Percentiles rank a stretch among this genome's conserved stretches.
Conservation (phyloP, 2,113 vertebrate genomes). For the Capreolus pygargus region DNA sequence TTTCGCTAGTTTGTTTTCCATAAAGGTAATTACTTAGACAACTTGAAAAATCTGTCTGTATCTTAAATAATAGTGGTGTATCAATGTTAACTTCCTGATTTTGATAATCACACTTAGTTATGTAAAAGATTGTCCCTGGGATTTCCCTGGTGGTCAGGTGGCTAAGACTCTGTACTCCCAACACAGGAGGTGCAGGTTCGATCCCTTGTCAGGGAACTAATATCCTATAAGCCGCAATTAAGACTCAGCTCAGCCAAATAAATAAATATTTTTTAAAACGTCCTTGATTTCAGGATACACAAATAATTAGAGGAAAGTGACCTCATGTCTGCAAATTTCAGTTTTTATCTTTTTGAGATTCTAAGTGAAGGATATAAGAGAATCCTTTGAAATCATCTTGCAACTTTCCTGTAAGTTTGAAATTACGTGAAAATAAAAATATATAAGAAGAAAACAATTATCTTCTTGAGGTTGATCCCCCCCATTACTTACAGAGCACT, state of each 20-base stretch:
- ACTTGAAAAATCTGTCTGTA: neutral
- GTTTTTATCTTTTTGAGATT: slow-evolving; percentile 20
- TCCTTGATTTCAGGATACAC: neutral
- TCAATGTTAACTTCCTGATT: neutral
- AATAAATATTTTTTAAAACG: neutral
- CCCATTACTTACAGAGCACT: neutral
- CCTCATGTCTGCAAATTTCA: neutral
- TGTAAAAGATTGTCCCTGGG: neutral
- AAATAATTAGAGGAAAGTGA: neutral
- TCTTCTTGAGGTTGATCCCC: neutral
- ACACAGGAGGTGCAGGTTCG: neutral
- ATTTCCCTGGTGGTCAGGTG: neutral
- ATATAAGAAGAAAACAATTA: neutral
- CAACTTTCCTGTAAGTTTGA: neutral
- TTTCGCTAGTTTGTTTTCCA: neutral
- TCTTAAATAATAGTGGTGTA: neutral
- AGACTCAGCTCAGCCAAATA: neutral
- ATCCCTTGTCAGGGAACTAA: neutral
- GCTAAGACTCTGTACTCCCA: neutral
- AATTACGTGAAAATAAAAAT: neutral
- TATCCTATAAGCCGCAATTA: neutral
- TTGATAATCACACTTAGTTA: neutral
- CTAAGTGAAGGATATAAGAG: neutral
- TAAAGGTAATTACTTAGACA: neutral
- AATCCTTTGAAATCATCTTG: neutral